Base-by-base conservation (phyloP, 2,113 vertebrate genomes). In the Arenaria interpres region DNA sequence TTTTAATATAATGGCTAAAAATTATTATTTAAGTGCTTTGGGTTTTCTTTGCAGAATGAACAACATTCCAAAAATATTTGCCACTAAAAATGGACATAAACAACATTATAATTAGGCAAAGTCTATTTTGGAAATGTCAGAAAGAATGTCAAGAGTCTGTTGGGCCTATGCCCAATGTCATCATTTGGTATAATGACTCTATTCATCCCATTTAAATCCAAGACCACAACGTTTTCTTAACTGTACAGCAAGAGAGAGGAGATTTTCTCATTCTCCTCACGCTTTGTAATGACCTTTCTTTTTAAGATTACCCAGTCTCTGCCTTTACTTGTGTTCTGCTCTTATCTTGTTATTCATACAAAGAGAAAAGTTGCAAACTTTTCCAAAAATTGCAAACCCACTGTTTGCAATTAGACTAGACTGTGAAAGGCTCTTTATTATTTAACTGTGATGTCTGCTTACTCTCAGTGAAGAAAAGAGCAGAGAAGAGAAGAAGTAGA, bases 111-210 rank as follows among this genome's bases (percentile, higher is more conserved):
- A 96, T 94, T 92, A 96, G 90, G 77, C 77, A 86, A 90, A 81
- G 43, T 64, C 91, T 82, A 78, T 96, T 96, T 94, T 94, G 89
- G 73, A 81, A 96, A 95, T 91, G 93, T 88, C 87, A 93, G 76
- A 85, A 97, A 84, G 95, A 96, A 93, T 92, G 88, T 90, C 89
- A 92, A 94, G 80, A 95, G 93, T 64, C 76, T 39, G 50, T 39
- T 85, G 87, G 91, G 75, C 87, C 76, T 41, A 43, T 76, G 84
- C 71, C 91, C 60, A 48, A 6, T 48, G 63, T 69, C 83, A 86
- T 56, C 56, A 41, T 85, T 85, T 51, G 45, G 15, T 59, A 93
- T 75, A 96, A 94, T 71, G 90, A 68, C 59, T 92, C 68, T 30
- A 63, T 94, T 94, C 72, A 89, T 88, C 33, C 67, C 54, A 32